phyloP scores from a whole-genome alignment of 2,888 invertebrate genomes.

The Keiferia lycopersicella region DNA sequence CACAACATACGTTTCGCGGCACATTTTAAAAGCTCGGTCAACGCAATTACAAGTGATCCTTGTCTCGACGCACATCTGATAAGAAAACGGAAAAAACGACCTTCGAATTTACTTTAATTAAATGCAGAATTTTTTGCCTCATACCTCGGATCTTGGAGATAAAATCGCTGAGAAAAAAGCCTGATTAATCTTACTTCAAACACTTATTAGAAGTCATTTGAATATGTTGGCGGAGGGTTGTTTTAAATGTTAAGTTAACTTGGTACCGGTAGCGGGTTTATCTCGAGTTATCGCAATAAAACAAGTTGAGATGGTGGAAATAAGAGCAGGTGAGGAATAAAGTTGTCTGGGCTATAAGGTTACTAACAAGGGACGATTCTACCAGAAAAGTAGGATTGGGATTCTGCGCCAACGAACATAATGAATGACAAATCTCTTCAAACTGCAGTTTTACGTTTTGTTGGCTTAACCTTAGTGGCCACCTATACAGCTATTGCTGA shows the following conservation, averaged over 20 bases:
- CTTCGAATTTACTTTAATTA: slow-evolving; percentile 68
- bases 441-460: no score
- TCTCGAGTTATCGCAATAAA: slow-evolving; percentile 40
- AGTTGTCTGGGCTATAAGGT: slow-evolving; percentile 26
- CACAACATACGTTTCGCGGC: slow-evolving; percentile 58
- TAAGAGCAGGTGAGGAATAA: slow-evolving; percentile 53
- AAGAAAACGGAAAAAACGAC: slow-evolving; percentile 63
- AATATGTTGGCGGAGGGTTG: slow-evolving; percentile 41
- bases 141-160: slow-evolving; percentile 49
- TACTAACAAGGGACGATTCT: no score
- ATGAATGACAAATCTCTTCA: no score
- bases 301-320: slow-evolving; percentile 43
- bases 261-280: slow-evolving; percentile 29
- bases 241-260: slow-evolving; percentile 29
- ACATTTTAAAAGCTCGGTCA: slow-evolving; percentile 57
- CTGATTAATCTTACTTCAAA: slow-evolving; percentile 52
- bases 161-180: slow-evolving; percentile 51
- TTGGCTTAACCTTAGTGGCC: no score
- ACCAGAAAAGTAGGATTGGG: no score
- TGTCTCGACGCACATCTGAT: slow-evolving; percentile 70
- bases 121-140: slow-evolving; percentile 61
- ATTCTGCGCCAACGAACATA: no score
- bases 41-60: slow-evolving; percentile 72
- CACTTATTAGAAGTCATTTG: slow-evolving; percentile 53
- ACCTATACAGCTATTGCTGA: no score